Evolutionary conservation across 2,113 vertebrate genomes (phyloP).

Genomic region (Chaenogobius annularis): DNA sequence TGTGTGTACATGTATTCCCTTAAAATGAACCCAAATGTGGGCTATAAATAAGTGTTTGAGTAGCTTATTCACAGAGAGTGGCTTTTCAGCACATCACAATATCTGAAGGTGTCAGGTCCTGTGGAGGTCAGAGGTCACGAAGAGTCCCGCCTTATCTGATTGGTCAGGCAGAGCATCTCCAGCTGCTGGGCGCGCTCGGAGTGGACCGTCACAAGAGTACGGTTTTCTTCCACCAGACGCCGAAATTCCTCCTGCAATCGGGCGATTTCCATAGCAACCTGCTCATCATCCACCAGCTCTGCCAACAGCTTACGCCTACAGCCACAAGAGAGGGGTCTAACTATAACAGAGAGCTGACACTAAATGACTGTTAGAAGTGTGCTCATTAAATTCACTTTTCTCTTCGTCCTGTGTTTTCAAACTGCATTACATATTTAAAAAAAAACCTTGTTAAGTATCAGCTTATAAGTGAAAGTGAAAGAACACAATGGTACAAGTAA

Average conservation of each 20-base stretch:
- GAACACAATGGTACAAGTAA: no score
- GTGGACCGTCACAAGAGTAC: constrained; percentile 85
- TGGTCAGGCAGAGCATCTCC: constrained; percentile 87
- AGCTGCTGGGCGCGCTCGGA: constrained; percentile 88
- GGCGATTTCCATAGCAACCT: constrained; percentile 84
- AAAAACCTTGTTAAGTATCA: no score
- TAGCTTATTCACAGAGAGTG: constrained; percentile 51
- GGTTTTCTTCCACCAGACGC: constrained; percentile 91
- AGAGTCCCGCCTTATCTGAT: constrained; percentile 85
- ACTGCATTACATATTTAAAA: neutral
- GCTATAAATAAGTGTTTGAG: neutral
- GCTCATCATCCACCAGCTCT: constrained; percentile 90
- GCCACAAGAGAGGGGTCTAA: constrained; percentile 7
- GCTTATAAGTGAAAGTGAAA: no score
- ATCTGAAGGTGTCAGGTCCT: constrained; percentile 44
- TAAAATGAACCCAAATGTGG: neutral
- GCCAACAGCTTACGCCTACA: constrained; percentile 89
- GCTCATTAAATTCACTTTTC: neutral
- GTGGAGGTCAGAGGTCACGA: constrained; percentile 80
- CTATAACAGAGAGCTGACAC: neutral
- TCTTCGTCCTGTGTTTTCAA: neutral
- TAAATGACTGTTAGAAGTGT: neutral
- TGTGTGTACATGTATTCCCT: neutral
- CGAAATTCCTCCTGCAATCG: constrained; percentile 89
- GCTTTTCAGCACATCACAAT: constrained; percentile 31